These are phyloP conservation scores for Chymomyza amoena DNA, from an alignment of 2,888 invertebrate genomes.

Conservation along the genomic window DNA sequence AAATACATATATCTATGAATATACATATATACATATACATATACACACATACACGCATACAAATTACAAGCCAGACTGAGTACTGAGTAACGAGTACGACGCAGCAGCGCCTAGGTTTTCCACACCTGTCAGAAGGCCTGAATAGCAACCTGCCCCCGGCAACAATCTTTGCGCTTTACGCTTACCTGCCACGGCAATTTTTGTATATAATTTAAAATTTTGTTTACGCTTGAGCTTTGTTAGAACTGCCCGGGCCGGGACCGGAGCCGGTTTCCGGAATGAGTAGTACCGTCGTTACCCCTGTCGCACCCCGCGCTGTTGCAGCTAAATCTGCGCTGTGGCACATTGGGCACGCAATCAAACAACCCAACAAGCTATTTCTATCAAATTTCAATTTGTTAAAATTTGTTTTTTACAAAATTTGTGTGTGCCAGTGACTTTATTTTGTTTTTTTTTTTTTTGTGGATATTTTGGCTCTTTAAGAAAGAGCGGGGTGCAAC, in stretches of 20 bases:
- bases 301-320: constrained; percentile 23
- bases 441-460: constrained; percentile 5
- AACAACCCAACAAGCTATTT: constrained; percentile 52
- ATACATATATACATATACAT: neutral
- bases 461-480: neutral
- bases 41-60: neutral
- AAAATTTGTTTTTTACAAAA: constrained; percentile 56
- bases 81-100: neutral
- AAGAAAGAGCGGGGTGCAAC: no score
- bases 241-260: neutral
- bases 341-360: constrained; percentile 26
- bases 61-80: neutral
- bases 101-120: neutral
- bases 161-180: neutral
- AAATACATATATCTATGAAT: neutral
- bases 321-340: constrained; percentile 33
- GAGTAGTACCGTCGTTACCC: neutral
- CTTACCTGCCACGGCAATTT: constrained; percentile 53
- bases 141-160: neutral
- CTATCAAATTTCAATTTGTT: constrained; percentile 71
- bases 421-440: neutral
- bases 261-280: constrained; percentile 6
- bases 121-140: neutral
- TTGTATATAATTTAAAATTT: constrained; percentile 55
- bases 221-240: constrained; percentile 62